phyloP scores from a whole-genome alignment of 2,797 vertebrate genomes.

The Heterohyrax brucei region DNA sequence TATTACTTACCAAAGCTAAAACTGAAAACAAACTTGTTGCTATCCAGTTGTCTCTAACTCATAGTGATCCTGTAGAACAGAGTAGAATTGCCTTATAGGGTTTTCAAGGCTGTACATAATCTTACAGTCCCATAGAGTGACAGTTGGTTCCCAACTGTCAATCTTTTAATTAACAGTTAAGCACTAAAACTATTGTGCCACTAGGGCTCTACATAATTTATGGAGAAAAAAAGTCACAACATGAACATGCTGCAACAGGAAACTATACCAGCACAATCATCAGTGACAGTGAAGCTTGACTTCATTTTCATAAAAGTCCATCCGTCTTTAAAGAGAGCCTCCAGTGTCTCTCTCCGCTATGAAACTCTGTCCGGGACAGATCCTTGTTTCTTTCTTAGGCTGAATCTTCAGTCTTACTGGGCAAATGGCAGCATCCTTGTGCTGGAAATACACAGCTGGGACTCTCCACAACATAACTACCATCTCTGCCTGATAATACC shows the following conservation, averaged over 20 bases:
- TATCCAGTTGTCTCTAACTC: no score
- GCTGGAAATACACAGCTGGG: conserved; percentile 6
- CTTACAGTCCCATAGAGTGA: no score
- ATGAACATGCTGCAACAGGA: not conserved
- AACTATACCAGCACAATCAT: not conserved
- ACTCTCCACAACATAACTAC: not conserved
- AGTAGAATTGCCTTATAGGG: no score
- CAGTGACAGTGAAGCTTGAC: not conserved
- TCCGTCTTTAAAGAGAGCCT: not conserved
- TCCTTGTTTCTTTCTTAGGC: not conserved
- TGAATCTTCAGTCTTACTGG: conserved; percentile 14
- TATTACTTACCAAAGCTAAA: not conserved
- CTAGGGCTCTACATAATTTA: not conserved
- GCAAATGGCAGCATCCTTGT: not conserved
- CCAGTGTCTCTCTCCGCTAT: not conserved
- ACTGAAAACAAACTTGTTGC: no score
- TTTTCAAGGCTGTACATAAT: no score
- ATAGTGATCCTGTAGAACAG: no score
- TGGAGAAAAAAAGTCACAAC: not conserved
- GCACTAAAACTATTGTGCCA: not conserved
- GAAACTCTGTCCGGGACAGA: not conserved
- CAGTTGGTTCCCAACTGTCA: no score
- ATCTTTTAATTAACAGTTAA: not conserved
- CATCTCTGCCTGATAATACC: not conserved
- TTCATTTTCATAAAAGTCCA: not conserved